Evolutionary conservation across 1,140 invertebrate genomes (phyloP).

Genomic region (Hycleus phaleratus): DNA sequence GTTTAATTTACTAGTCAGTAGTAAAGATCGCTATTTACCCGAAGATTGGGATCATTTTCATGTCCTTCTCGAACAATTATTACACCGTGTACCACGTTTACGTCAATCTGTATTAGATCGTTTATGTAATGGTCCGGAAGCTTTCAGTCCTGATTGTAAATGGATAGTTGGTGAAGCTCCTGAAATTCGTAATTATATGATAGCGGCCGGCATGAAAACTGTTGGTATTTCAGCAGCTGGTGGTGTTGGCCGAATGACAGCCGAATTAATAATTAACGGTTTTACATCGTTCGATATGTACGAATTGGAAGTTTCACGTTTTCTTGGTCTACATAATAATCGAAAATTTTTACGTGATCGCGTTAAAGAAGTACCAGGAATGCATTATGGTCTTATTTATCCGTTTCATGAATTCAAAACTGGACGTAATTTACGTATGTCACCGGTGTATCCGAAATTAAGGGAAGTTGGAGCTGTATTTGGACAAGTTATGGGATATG

Average conservation of each 20-base stretch:
- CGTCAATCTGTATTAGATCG: conserved; percentile 63
- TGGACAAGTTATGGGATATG: conserved; percentile 97
- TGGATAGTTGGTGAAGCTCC: conserved; percentile 90
- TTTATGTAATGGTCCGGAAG: conserved; percentile 82
- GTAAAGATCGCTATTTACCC: conserved; percentile 54
- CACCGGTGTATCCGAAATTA: conserved; percentile 90
- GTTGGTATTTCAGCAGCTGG: conserved; percentile 88
- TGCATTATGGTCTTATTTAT: conserved; percentile 77
- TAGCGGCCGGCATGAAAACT: conserved; percentile 94
- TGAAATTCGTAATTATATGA: conserved; percentile 90
- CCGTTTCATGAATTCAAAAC: conserved; percentile 80
- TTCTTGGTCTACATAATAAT: conserved; percentile 94
- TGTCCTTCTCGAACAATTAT: conserved; percentile 73
- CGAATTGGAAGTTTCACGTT: conserved; percentile 85
- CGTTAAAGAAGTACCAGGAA: conserved; percentile 86
- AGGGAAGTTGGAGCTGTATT: conserved; percentile 92
- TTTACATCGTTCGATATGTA: conserved; percentile 79
- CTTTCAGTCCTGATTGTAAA: conserved; percentile 88
- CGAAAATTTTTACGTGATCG: conserved; percentile 87
- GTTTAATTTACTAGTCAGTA: conserved; percentile 35
- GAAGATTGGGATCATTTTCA: conserved; percentile 97
- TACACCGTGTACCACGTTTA: conserved; percentile 75
- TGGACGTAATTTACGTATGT: conserved; percentile 87
- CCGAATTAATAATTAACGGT: conserved; percentile 82
- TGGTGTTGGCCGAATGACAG: conserved; percentile 84